Evolutionary conservation across 2,888 invertebrate genomes (phyloP), one percentile per base, ranked within the genome.

Genomic region (Eulithis prunata): DNA sequence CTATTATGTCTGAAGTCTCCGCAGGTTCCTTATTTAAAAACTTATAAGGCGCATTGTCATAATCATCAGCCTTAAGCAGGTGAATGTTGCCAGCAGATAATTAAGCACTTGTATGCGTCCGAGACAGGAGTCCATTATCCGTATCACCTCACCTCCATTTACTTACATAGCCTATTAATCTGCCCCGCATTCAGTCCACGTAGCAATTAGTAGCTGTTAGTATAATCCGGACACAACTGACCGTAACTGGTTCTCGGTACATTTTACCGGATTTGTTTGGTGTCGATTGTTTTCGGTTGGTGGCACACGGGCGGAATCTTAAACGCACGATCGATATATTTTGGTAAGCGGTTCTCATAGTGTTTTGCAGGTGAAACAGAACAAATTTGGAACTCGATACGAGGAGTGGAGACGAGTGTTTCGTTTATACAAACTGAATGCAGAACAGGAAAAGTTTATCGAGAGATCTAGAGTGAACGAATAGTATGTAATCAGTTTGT

Each of bases 151-250:
- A 36, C 54, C 38, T 73, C 47, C 57, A 47, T 53, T 61, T 61
- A 46, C 53, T 62, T 64, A 64, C 64, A 61, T 60, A 57, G 60
- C 38, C 67, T 67, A 67, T 68, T 68, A 68, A 68, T 68, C 60
- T 54, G 49, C 57, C 61, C 54, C 41, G 57, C 70, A 90, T 89
- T 87, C 90, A 66, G 72, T 66, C 74, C 88, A 87, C 90, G 90
- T 89, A 87, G 81, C 87, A 90, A 90, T 90, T 90, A 89, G 85
- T 82, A 79, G 77, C 78, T 80, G 85, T 87, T 86, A 84, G 81
- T 80, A 82, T 85, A 86, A 88, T 85, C 84, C 81, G 83, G 78
- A 77, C 71, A 77, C 78, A 69, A 72, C 74, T 73, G 71, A 68
- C 57, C 61, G 57, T 71, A 70, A 72, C 76, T 74, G 71, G 78